A percentile compares a stretch with the other conserved stretches of the same genome.
Evolutionary conservation across 1,140 invertebrate genomes (phyloP).

Genomic region (Microplitis demolitor): DNA sequence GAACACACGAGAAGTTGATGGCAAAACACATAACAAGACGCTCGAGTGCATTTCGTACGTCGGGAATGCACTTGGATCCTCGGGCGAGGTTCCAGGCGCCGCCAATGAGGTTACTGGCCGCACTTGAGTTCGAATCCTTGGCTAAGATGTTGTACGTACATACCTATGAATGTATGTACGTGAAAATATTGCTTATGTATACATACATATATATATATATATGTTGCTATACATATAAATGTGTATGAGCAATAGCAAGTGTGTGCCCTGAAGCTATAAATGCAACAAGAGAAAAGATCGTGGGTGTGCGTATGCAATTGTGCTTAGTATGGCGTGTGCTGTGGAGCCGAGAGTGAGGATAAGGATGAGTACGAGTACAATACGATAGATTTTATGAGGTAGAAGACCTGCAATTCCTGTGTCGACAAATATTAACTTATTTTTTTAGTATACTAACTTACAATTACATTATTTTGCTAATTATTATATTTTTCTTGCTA

Average conservation of each 20-base stretch:
- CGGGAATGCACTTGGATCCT: slow-evolving; percentile 33
- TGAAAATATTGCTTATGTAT: slow-evolving; percentile 1
- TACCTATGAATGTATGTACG: slow-evolving; percentile 11
- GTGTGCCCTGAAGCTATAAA: slow-evolving; percentile 1
- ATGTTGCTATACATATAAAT: not conserved
- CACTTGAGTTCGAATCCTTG: slow-evolving; percentile 33
- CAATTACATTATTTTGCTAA: too few relatives aligned
- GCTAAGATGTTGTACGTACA: slow-evolving; percentile 18
- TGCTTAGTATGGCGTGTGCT: not conserved
- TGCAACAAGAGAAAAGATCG: not conserved
- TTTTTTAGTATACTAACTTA: too few relatives aligned
- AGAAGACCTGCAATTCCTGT: too few relatives aligned
- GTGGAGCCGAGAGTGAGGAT: too few relatives aligned
- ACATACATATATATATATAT: not conserved
- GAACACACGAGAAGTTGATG: not conserved
- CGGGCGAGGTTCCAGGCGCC: slow-evolving; percentile 34
- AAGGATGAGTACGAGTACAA: too few relatives aligned
- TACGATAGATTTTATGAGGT: too few relatives aligned
- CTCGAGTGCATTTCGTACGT: slow-evolving; percentile 24
- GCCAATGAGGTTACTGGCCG: slow-evolving; percentile 37
- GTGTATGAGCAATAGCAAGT: not conserved
- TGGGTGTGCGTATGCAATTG: slow-evolving; percentile 18
- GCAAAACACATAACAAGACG: not conserved
- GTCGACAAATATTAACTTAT: too few relatives aligned
- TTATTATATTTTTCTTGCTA: too few relatives aligned